Evolutionary conservation across 2,797 vertebrate species (phyloP), one percentile per base, ranked within the genome.

Genomic region (Thalassophryne amazonica): DNA sequence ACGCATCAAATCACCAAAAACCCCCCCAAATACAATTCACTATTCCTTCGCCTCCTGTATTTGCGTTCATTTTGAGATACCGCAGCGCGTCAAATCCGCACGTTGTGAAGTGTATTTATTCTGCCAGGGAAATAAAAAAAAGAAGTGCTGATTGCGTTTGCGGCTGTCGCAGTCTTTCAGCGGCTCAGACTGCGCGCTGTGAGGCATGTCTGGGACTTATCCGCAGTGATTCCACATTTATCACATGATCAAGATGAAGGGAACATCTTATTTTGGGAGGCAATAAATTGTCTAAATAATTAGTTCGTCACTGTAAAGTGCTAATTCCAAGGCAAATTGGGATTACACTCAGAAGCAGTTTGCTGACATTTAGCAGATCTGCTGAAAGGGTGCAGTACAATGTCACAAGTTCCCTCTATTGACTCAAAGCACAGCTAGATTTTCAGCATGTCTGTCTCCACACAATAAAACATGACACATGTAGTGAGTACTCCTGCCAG

Each of bases 301-400:
- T 89, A 90, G 78, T 86, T 85, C 73, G 74, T 85, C 74, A 62
- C 46, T 51, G 72, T 74, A 80, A 87, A 84, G 78, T 71, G 77
- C 84, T 91, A 91, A 91, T 92, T 91, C 90, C 83, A 86, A 89
- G 85, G 84, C 87, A 91, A 91, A 90, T 90, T 89, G 80, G 81
- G 85, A 91, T 90, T 87, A 83, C 66, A 70, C 73, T 91, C 89
- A 87, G 84, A 91, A 90, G 64, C 86, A 85, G 86, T 91, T 91
- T 90, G 88, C 86, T 91, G 90, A 90, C 90, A 91, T 92, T 92
- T 91, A 91, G 81, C 84, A 88, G 88, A 91, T 90, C 80, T 83
- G 87, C 70, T 82, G 75, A 83, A 87, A 83, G 69, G 83, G 67
- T 81, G 83, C 79, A 74, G 79, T 81, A 73, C 83, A 69, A 68